Evolutionary conservation across 1,140 invertebrate genomes (phyloP), one percentile per base, ranked within the genome.

Genomic region (Globodera rostochiensis): DNA sequence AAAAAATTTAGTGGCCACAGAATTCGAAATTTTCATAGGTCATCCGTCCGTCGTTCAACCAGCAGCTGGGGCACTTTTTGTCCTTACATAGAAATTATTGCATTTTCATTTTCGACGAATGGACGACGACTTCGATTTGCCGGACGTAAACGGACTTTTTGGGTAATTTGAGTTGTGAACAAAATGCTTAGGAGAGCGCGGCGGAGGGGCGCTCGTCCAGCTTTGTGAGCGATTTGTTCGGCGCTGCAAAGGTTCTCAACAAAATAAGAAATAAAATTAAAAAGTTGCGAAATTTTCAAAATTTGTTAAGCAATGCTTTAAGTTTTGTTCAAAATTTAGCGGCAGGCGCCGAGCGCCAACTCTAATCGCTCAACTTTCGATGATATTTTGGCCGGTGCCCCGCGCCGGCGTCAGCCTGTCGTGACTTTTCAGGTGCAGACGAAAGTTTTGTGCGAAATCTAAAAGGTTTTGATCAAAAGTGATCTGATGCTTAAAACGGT

Each of bases 41-140:
- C n/a, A n/a, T n/a, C n/a, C 25, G 25, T 36, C 25, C 25, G 25
- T 36, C 25, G 25, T 36, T 36, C 25, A 36, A 36, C 0, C 25
- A 64, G 60, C 60, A 64, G n/a, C n/a, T 64, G 60, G n/a, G 13
- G 1, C 13, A 64, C 13, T 2, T 15, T 66, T 66, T 66, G n/a
- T 66, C 1, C 60, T 66, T 66, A 13, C 21, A 66, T 66, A 15
- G 1, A 13, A 15, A 66, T 66, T 36, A 36, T 66, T 66, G 60
- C 13, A 21, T 15, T 13, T 66, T 21, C 0, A 69, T 21, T 69
- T 69, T 69, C n/a, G 19, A 9, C 36, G 45, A 80, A 83, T 83
- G 82, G 82, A 83, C n/a, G 82, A 83, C 47, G 83, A 84, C 19
- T 78, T 84, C 36, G 83, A 85, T 50, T 85, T 84, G 46, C 83